Evolutionary conservation across 2,797 vertebrate species (phyloP).

Genomic region (Nasua narica): DNA sequence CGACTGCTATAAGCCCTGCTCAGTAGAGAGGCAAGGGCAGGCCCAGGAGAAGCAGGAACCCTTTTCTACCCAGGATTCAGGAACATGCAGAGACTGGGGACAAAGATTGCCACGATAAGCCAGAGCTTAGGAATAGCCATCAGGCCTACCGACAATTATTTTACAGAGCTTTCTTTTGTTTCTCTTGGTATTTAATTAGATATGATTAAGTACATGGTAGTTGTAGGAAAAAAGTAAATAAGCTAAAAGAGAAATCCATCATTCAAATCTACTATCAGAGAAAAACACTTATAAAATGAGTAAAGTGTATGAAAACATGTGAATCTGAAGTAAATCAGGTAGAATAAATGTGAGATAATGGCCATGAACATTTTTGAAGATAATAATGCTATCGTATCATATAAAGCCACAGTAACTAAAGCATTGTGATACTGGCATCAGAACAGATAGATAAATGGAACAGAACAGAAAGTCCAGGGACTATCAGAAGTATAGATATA

Average conservation of each 20-base stretch:
- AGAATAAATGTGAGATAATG: neutral
- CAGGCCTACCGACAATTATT: neutral
- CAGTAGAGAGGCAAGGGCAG: neutral
- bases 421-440: neutral
- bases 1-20: neutral
- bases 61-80: neutral
- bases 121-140: neutral
- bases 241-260: neutral
- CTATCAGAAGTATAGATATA: neutral
- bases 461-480: neutral
- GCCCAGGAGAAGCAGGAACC: neutral
- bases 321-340: neutral
- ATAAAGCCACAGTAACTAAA: neutral
- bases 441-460: neutral
- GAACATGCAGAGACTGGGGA: neutral
- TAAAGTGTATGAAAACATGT: neutral
- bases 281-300: neutral
- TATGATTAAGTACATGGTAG: neutral
- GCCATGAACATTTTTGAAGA: neutral
- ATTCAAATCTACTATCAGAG: neutral
- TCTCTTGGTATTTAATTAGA: neutral
- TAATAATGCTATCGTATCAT: neutral
- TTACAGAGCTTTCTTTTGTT: neutral
- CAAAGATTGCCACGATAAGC: neutral
- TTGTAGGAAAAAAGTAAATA: neutral